A percentile compares a stretch with the other conserved stretches of the same genome.
Evolutionary conservation across 2,888 invertebrate species (phyloP).

Genomic region (Cryptocephalus moraei): DNA sequence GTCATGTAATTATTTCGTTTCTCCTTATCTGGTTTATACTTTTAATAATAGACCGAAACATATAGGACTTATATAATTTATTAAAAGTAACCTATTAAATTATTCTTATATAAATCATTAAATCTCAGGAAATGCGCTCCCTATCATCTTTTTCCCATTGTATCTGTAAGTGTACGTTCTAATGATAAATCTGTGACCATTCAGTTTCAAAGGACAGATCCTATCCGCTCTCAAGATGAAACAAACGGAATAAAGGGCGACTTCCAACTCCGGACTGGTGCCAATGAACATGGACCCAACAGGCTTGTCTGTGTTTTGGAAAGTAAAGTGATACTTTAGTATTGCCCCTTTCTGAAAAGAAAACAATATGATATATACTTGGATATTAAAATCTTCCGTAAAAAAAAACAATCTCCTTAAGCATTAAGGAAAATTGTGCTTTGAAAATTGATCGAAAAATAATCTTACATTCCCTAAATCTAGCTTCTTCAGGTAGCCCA

Average conservation of each 20-base stretch:
- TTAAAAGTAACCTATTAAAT: not conserved
- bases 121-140: slow-evolving; percentile 74
- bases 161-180: slow-evolving; percentile 61
- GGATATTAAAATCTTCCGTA: too few relatives aligned
- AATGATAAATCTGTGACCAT: slow-evolving; percentile 60
- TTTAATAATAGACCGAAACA: too few relatives aligned
- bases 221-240: slow-evolving; percentile 66
- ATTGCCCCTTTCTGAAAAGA: slow-evolving; percentile 64
- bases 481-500: slow-evolving; percentile 65
- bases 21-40: too few relatives aligned
- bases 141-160: slow-evolving; percentile 67
- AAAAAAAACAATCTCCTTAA: too few relatives aligned
- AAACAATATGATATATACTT: not conserved
- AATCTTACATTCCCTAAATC: slow-evolving; percentile 60
- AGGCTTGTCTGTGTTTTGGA: slow-evolving; percentile 63
- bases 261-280: slow-evolving; percentile 83
- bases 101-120: slow-evolving; percentile 28
- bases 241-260: slow-evolving; percentile 83
- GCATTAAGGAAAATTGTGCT: too few relatives aligned
- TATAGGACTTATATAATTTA: not conserved
- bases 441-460: too few relatives aligned
- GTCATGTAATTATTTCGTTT: too few relatives aligned
- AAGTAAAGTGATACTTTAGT: slow-evolving; percentile 60
- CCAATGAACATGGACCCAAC: slow-evolving; percentile 72
- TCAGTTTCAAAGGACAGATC: slow-evolving; percentile 63